Conservation (phyloP, 1,140 invertebrate species). For the Drosophila eugracilis region DNA sequence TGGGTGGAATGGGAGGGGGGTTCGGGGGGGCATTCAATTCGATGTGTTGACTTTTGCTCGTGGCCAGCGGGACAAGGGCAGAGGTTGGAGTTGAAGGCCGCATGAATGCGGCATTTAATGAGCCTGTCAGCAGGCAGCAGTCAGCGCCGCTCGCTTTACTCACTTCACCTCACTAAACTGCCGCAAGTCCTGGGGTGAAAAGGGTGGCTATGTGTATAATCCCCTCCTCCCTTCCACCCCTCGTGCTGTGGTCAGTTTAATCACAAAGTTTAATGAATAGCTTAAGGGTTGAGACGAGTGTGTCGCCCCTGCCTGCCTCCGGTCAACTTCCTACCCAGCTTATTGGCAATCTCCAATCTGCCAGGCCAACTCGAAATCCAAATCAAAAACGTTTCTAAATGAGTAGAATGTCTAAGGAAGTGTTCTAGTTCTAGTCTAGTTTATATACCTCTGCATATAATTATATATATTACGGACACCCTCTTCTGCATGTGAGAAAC, state of each 20-base stretch:
- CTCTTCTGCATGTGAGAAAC: not conserved
- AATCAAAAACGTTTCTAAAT: constrained; percentile 25
- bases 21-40: constrained; percentile 38
- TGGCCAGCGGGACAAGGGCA: constrained; percentile 41
- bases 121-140: constrained; percentile 74
- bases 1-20: not conserved
- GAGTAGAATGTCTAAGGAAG: not conserved
- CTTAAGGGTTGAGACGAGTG: constrained; percentile 52
- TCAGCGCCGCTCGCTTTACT: constrained; percentile 37
- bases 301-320: constrained; percentile 7
- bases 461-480: not conserved
- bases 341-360: constrained; percentile 39
- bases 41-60: constrained; percentile 70
- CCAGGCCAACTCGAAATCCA: constrained; percentile 26
- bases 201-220: constrained; percentile 1
- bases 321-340: constrained; percentile 8
- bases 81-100: constrained; percentile 15
- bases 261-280: constrained; percentile 80
- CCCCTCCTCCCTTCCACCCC: constrained; percentile 1
- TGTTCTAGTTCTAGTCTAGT: not conserved
- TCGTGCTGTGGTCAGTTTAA: constrained; percentile 65
- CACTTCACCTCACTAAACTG: constrained; percentile 51
- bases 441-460: not conserved
- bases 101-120: constrained; percentile 75
- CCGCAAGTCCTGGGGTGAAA: constrained; percentile 10